phyloP scores from a whole-genome alignment of 2,113 vertebrate genomes.

The Irena cyanogastra region DNA sequence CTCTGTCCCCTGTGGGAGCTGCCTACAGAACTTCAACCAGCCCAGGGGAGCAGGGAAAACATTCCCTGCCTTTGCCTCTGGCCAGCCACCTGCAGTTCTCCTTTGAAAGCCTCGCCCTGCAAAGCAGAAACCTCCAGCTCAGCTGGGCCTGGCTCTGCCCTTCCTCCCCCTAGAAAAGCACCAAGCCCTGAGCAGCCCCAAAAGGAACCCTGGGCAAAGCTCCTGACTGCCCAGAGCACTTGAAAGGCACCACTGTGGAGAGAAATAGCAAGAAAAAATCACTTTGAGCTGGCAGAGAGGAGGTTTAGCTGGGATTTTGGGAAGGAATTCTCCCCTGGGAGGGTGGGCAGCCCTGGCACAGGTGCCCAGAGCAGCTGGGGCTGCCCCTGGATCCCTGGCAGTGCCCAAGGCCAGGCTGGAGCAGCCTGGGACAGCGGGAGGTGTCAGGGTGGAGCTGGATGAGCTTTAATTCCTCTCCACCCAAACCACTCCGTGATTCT shows the following conservation, averaged over 20 bases:
- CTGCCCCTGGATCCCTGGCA: not conserved
- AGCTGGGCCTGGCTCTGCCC: not conserved
- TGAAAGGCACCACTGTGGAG: rapidly evolving
- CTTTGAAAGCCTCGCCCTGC: not conserved
- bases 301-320: not conserved
- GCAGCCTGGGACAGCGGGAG: rapidly evolving
- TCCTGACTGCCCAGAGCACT: not conserved
- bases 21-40: not conserved
- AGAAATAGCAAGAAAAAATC: not conserved
- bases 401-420: not conserved
- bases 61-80: not conserved
- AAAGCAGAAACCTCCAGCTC: not conserved
- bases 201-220: not conserved
- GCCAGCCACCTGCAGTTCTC: not conserved
- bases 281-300: too few relatives aligned
- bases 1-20: not conserved
- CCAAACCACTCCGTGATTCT: rapidly evolving
- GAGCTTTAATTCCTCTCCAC: not conserved
- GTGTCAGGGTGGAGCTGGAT: not conserved
- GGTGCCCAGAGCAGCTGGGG: not conserved
- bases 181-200: not conserved
- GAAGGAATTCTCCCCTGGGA: not conserved
- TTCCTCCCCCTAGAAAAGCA: not conserved
- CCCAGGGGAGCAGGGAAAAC: not conserved
- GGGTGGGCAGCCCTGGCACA: not conserved